Percentiles rank a stretch among this genome's conserved stretches.
Evolutionary conservation across 1,140 invertebrate genomes (phyloP).

Genomic region (Megalonaias nervosa): DNA sequence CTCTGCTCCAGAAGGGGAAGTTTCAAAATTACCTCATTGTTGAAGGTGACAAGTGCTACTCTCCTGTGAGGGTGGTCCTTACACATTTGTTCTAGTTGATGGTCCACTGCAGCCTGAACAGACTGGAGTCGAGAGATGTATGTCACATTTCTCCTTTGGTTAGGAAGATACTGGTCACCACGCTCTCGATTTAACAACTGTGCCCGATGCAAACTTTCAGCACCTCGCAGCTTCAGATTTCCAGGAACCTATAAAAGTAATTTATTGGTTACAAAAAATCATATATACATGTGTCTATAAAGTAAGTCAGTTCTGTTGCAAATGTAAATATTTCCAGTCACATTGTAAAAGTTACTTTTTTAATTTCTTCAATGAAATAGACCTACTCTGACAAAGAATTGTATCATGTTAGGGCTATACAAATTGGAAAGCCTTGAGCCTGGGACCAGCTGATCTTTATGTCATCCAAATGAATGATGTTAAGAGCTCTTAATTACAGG

Average conservation of each 20-base stretch:
- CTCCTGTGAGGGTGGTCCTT: slow-evolving; percentile 61
- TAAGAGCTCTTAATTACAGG: too few relatives aligned
- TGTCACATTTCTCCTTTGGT: slow-evolving; percentile 58
- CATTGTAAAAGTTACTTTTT: too few relatives aligned
- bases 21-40: slow-evolving; percentile 57
- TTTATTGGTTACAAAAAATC: too few relatives aligned
- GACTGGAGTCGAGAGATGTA: slow-evolving; percentile 65
- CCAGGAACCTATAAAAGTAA: slow-evolving; percentile 60
- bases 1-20: not conserved
- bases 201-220: slow-evolving; percentile 35
- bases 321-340: too few relatives aligned
- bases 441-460: too few relatives aligned
- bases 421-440: too few relatives aligned
- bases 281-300: too few relatives aligned
- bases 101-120: slow-evolving; percentile 68
- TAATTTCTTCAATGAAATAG: too few relatives aligned
- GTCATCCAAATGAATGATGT: too few relatives aligned
- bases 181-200: slow-evolving; percentile 46
- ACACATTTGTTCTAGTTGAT: slow-evolving; percentile 64
- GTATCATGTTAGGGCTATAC: too few relatives aligned
- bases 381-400: too few relatives aligned
- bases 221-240: slow-evolving; percentile 57
- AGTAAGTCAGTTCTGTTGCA: too few relatives aligned
- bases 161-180: slow-evolving; percentile 54
- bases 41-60: slow-evolving; percentile 65